Evolutionary conservation across 2,797 vertebrate species (phyloP).

Genomic region (Iguana delicatissima): DNA sequence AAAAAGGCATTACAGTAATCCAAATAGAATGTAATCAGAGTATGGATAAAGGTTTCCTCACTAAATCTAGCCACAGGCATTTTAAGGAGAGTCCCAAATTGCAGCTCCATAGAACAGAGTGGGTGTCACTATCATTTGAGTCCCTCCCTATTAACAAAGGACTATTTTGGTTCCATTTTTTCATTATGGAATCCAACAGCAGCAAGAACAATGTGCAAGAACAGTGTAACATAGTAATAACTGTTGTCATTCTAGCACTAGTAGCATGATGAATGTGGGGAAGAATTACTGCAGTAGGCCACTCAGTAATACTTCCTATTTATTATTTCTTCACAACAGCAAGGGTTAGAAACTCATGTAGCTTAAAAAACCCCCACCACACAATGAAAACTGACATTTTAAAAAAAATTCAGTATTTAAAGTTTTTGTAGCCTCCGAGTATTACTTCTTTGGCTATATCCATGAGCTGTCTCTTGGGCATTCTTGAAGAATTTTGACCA

Average conservation of each 20-base stretch:
- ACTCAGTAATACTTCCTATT: not conserved
- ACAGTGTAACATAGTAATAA: too few species aligned
- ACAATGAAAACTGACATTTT: not conserved
- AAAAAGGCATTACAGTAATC: too few species aligned
- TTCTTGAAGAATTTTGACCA: constrained; percentile 25
- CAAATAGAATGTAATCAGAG: too few species aligned
- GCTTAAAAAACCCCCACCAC: not conserved
- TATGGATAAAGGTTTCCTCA: too few species aligned
- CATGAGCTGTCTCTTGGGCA: not conserved
- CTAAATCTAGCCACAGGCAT: too few species aligned
- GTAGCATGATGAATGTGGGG: not conserved
- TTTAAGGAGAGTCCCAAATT: not conserved
- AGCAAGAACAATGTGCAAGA: too few species aligned
- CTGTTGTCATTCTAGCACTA: not conserved
- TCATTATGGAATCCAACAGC: too few species aligned
- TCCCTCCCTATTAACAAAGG: too few species aligned
- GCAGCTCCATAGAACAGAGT: not conserved
- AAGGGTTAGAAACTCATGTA: not conserved
- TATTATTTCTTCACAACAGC: constrained; percentile 12
- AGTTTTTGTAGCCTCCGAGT: not conserved
- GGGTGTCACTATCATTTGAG: too few species aligned
- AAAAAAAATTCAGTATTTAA: not conserved
- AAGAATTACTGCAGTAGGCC: not conserved
- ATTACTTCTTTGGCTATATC: not conserved
- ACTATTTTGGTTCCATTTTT: too few species aligned